These are phyloP conservation scores for Andrena bicolor DNA, from an alignment of 2,888 invertebrate species.

Conservation along the genomic window DNA sequence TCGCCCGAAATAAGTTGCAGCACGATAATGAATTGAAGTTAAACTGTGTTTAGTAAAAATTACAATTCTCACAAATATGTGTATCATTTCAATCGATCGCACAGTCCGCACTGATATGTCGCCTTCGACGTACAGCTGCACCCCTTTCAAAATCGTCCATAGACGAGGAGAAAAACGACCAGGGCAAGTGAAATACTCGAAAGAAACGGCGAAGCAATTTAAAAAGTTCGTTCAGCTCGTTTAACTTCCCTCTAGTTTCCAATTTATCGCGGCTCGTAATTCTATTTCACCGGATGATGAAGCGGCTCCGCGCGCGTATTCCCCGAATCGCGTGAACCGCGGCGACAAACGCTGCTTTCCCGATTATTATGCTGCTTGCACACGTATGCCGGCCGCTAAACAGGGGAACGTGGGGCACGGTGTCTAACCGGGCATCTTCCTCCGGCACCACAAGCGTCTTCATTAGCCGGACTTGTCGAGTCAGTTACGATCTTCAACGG, in stretches of 20 bases:
- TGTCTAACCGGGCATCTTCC: neutral
- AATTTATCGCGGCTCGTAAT: conserved; percentile 39
- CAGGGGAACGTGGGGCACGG: neutral
- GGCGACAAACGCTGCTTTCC: conserved; percentile 16
- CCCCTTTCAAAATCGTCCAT: neutral
- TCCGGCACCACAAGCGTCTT: conserved; percentile 14
- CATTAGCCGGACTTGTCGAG: conserved; percentile 32
- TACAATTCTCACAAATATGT: neutral
- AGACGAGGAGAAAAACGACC: neutral
- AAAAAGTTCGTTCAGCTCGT: conserved; percentile 20
- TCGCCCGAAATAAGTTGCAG: neutral
- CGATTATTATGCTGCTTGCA: conserved; percentile 46
- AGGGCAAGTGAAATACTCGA: neutral
- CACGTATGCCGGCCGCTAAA: neutral
- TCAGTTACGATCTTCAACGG: conserved; percentile 18
- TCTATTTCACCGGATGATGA: conserved; percentile 32
- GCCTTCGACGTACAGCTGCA: neutral
- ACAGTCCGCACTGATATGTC: neutral
- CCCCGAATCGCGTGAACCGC: neutral
- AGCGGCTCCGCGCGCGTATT: conserved; percentile 1
- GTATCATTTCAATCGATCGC: conserved; percentile 14
- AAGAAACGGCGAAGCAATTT: conserved; percentile 25
- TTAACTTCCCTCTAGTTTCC: conserved; percentile 14
- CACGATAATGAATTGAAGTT: neutral
- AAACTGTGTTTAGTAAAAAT: neutral